Percentiles rank a stretch among this genome's conserved stretches.
phyloP scores from a whole-genome alignment of 2,888 invertebrate genomes.

The Erannis defoliaria region DNA sequence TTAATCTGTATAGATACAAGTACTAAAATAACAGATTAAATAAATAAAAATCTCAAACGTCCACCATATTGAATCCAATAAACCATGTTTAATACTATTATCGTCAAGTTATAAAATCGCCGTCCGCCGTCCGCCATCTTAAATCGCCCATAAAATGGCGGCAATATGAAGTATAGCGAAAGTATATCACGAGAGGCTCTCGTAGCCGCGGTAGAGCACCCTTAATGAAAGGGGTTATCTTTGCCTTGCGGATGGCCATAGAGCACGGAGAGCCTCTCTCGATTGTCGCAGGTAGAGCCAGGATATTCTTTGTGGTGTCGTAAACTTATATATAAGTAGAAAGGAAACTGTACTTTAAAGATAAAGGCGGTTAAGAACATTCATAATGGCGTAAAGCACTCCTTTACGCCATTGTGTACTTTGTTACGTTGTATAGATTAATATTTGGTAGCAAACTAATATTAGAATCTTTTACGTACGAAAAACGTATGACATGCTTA shows the following conservation, averaged over 20 bases:
- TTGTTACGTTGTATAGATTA: neutral
- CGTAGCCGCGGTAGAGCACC: constrained; percentile 50
- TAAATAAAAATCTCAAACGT: neutral
- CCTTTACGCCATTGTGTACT: neutral
- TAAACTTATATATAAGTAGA: constrained; percentile 34
- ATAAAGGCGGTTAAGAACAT: constrained; percentile 22
- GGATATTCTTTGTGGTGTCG: constrained; percentile 41
- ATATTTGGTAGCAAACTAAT: neutral
- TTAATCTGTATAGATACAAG: neutral
- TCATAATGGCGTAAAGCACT: constrained; percentile 12
- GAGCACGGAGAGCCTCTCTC: constrained; percentile 45
- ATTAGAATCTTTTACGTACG: too few species aligned
- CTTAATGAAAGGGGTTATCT: constrained; percentile 69
- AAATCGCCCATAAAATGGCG: constrained; percentile 48
- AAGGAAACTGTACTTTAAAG: constrained; percentile 31
- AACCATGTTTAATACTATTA: neutral
- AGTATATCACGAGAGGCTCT: constrained; percentile 52
- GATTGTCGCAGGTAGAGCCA: constrained; percentile 52
- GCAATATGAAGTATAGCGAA: constrained; percentile 46
- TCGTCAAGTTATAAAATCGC: constrained; percentile 16
- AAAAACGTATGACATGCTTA: too few species aligned
- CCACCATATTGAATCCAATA: constrained; percentile 6
- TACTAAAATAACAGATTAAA: neutral
- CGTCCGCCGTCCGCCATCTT: constrained; percentile 29
- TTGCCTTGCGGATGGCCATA: constrained; percentile 44